phyloP scores from a whole-genome alignment of 2,797 vertebrate genomes.

The Molossus alvarezi region DNA sequence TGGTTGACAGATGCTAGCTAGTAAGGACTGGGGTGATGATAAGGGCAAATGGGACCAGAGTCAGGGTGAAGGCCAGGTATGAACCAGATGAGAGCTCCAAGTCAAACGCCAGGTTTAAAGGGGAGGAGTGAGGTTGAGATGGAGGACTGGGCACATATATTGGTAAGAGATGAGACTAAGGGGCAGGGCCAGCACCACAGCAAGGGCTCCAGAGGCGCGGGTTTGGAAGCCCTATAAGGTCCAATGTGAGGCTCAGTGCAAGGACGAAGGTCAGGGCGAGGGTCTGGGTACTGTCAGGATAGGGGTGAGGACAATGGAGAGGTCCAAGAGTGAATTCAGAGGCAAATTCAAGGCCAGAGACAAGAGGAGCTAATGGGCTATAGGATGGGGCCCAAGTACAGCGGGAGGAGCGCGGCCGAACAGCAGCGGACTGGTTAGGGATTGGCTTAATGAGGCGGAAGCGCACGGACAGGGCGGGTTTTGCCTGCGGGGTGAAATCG shows the following conservation, averaged over 20 bases:
- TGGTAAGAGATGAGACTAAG: neutral
- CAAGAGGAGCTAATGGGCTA: fast-evolving
- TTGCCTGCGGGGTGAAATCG: neutral
- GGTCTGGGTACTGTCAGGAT: neutral
- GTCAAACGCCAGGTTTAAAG: neutral
- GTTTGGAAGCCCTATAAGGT: neutral
- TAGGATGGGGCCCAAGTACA: too few relatives aligned
- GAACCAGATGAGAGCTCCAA: neutral
- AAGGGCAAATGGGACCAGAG: neutral
- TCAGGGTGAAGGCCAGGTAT: neutral
- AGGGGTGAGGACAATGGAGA: neutral
- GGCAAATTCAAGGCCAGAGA: neutral
- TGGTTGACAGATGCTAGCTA: neutral
- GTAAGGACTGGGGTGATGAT: neutral
- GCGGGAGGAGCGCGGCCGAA: too few relatives aligned
- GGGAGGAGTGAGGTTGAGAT: neutral
- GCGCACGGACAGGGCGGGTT: too few relatives aligned
- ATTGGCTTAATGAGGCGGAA: too few relatives aligned
- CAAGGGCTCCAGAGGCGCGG: neutral
- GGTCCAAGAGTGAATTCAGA: too few relatives aligned
- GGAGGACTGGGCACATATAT: neutral
- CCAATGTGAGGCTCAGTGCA: neutral
- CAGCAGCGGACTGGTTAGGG: too few relatives aligned
- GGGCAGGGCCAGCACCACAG: neutral
- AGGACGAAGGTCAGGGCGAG: neutral